phyloP scores from a whole-genome alignment of 2,888 invertebrate species.

The Stegophylla sp. region DNA sequence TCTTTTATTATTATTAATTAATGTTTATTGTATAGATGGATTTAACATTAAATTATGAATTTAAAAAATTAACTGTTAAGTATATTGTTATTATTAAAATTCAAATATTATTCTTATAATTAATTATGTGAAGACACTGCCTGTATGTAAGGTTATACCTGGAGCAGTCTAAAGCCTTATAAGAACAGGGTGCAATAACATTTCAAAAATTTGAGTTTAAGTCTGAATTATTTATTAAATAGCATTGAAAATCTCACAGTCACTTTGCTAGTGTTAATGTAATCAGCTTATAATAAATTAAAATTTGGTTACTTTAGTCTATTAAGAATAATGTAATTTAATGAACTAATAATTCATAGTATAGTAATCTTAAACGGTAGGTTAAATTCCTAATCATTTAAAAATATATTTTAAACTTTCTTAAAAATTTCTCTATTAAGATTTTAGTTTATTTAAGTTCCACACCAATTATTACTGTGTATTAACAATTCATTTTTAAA shows the following conservation, averaged over 20 bases:
- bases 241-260: conserved; percentile 8
- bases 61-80: conserved; percentile 29
- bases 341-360: no score
- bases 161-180: conserved; percentile 43
- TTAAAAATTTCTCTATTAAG: not conserved
- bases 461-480: not conserved
- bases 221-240: conserved; percentile 41
- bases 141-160: conserved; percentile 26
- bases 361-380: no score
- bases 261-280: not conserved
- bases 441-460: not conserved
- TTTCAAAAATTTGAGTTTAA: conserved; percentile 14
- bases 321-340: conserved; percentile 2
- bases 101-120: conserved; percentile 44
- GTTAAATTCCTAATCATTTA: no score
- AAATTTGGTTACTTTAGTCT: no score
- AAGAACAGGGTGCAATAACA: conserved; percentile 25
- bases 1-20: conserved; percentile 19
- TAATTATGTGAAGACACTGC: conserved; percentile 40
- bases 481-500: not conserved
- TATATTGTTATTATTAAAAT: conserved; percentile 35
- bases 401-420: not conserved
- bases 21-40: conserved; percentile 2
- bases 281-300: not conserved
- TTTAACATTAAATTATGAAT: conserved; percentile 33